Evolutionary conservation across 2,888 invertebrate genomes (phyloP), one percentile per base, ranked within the genome.

Genomic region (Volucella inanis): DNA sequence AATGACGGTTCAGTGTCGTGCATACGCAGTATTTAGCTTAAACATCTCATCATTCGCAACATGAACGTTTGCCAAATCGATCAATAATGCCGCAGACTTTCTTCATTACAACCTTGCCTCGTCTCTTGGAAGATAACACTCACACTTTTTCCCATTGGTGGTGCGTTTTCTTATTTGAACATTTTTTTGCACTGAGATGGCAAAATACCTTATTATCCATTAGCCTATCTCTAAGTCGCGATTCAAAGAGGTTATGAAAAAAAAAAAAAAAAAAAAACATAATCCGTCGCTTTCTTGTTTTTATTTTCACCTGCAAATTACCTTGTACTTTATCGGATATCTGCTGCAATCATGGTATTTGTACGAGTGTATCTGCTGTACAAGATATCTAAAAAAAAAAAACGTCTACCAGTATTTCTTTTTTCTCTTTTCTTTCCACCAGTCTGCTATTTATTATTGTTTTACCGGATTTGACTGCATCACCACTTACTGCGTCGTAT

Each of bases 261-360:
- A 52, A 43, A 50, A 59, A 18, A 47, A 65, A 47, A 31, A 39
- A 39, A 70, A 47, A 43, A 71, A 61, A 61, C 45, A 64, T 15
- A 74, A 74, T 75, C 65, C 55, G 12, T 22, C 50, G 55, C 54
- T 14, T 67, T 82, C 68, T 78, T 54, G 67, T 39, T 67, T 72
- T 78, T 83, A 72, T 78, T 78, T 83, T 78, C 72, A 83, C 78
- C 65, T 72, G 82, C 10, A 43, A 62, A 57, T 47, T 72, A 78
- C 78, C 65, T 72, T 82, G 81, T 78, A 78, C 82, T 75, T 70
- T 61, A 76, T 65, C 64, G 81, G 52, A 12, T 65, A 65, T 54
- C 77, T 59, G 59, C 22, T 59, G 18, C 61, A 57, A 75, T 75
- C 61, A 12, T 31, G 67, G 61, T 6, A 31, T 6, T 31, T 0